These are phyloP conservation scores for Sphenodon punctatus DNA, from an alignment of 2,797 vertebrate species.

Conservation along the genomic window DNA sequence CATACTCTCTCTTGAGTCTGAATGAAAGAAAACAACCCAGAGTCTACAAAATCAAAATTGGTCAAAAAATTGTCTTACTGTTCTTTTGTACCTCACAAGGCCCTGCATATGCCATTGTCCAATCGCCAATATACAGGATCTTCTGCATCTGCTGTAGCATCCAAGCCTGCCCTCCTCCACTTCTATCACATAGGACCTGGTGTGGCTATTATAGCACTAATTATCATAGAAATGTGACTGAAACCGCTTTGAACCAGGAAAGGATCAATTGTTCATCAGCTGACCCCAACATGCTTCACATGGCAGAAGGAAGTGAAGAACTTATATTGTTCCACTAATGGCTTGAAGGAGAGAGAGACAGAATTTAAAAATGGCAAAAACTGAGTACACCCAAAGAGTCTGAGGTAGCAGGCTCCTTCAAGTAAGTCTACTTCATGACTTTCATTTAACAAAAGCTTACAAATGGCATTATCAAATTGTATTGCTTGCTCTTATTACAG, in stretches of 20 bases:
- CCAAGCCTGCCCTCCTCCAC: too few relatives aligned
- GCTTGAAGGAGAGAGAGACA: background rate
- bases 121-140: too few relatives aligned
- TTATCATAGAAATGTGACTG: slow-evolving; percentile 48
- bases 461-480: background rate
- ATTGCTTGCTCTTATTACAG: background rate
- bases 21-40: too few relatives aligned
- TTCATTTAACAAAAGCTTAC: background rate
- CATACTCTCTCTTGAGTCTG: too few relatives aligned
- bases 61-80: too few relatives aligned
- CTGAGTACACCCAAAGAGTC: background rate
- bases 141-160: too few relatives aligned
- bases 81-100: too few relatives aligned
- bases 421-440: background rate
- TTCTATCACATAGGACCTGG: too few relatives aligned
- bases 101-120: too few relatives aligned
- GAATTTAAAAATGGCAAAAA: background rate
- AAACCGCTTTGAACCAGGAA: slow-evolving; percentile 35
- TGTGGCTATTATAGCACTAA: slow-evolving; percentile 53
- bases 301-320: background rate
- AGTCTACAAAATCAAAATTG: too few relatives aligned
- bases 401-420: background rate
- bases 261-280: slow-evolving; percentile 45
- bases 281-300: background rate
- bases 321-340: background rate